These are phyloP conservation scores for Calephelis virginiensis DNA, from an alignment of 1,140 invertebrate species.

Conservation along the genomic window DNA sequence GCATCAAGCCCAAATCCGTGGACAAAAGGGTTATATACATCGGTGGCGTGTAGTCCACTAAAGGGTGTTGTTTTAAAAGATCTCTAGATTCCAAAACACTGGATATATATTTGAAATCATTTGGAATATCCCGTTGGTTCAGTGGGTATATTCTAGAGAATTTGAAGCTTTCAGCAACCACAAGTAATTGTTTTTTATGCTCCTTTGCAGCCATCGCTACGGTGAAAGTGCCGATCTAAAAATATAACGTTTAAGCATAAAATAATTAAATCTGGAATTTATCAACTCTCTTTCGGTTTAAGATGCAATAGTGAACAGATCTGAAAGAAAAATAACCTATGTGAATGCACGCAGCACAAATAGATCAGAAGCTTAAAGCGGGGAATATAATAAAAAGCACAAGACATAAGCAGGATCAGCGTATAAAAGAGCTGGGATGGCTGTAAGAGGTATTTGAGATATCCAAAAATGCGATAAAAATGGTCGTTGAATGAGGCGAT, in stretches of 20 bases:
- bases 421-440: too few species aligned
- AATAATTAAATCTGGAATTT: too few species aligned
- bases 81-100: conserved; percentile 83
- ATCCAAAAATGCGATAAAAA: too few species aligned
- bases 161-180: conserved; percentile 98
- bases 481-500: too few species aligned
- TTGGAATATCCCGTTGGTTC: conserved; percentile 94
- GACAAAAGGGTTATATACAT: conserved; percentile 94
- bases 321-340: too few species aligned
- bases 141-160: conserved; percentile 96
- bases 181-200: conserved; percentile 97
- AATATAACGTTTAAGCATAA: conserved; percentile 29
- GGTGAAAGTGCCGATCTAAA: conserved; percentile 93
- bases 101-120: conserved; percentile 88
- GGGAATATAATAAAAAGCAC: too few species aligned
- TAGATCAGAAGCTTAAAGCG: too few species aligned
- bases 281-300: too few species aligned
- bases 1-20: conserved; percentile 96
- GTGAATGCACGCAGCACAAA: too few species aligned
- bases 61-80: conserved; percentile 87
- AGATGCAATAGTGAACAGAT: too few species aligned
- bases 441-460: too few species aligned
- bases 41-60: conserved; percentile 98
- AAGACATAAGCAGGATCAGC: too few species aligned
- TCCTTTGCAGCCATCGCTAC: conserved; percentile 94